Evolutionary conservation across 2,888 invertebrate genomes (phyloP), one percentile per base, ranked within the genome.

Genomic region (Phaonia tiefii): DNA sequence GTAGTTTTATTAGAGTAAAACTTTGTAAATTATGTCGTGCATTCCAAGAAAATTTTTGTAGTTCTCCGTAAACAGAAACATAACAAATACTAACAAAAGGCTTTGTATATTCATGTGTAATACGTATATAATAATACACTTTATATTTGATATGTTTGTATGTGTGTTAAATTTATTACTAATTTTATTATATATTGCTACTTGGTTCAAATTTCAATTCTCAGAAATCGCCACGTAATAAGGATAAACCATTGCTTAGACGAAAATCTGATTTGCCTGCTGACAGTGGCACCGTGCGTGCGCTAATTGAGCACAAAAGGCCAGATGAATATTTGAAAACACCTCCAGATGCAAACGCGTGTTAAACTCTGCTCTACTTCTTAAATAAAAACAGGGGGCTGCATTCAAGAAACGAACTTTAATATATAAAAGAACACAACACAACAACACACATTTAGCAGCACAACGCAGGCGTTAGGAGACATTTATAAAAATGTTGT

Each of bases 181-280:
- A 71, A 49, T 49, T 71, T 65, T 15, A 26, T 73, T 66, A 15
- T 71, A 15, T 22, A 74, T 75, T 69, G 67, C 71, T 78, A 72
- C 75, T 58, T 72, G 92, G 63, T 75, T 71, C 67, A 78, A 71
- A 75, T 72, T 78, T 75, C 71, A 81, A 92, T 81, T 75, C 81
- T 51, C 51, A 81, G 81, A 81, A 78, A 75, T 69, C 67, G 46
- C 75, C 75, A 86, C 94, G 94, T 91, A 94, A 93, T 92, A 95
- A 94, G 92, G 96, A 93, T 90, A 96, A 96, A 92, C 97, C 97
- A 70, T 92, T 98, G 85, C 93, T 98, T 84, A 95, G 98, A 91
- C 95, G 97, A 91, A 98, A 98, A 92, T 98, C 98, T 15, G 98
- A 99, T 91, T 92, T 99, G 89, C 98, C 98, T 60, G 97, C 97